Conservation (phyloP, 2,888 invertebrate species). For the Ariolimax columbianus region DNA sequence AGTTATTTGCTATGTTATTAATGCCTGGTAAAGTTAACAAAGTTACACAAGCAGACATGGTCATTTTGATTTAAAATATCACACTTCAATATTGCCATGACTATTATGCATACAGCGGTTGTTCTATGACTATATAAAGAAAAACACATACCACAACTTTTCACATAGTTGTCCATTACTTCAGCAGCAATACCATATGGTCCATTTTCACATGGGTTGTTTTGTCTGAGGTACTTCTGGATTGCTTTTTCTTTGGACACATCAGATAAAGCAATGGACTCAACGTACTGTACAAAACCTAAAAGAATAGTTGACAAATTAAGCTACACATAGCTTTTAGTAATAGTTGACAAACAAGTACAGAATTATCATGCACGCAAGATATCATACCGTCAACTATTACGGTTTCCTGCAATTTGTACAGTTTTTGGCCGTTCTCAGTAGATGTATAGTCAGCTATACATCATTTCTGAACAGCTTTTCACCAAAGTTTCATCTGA, state of each 20-base stretch:
- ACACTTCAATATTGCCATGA: no score
- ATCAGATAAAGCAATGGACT: conserved; percentile 94
- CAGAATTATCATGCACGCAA: background rate
- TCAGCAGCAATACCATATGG: conserved; percentile 94
- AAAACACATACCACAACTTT: conserved; percentile 83
- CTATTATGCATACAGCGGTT: no score
- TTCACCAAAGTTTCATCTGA: no score
- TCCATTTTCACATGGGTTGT: conserved; percentile 91
- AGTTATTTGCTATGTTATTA: no score
- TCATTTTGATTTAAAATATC: no score
- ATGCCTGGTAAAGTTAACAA: no score
- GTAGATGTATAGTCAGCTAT: no score
- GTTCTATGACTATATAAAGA: background rate
- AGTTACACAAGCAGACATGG: no score
- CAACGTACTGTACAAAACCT: conserved; percentile 96
- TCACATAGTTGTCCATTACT: conserved; percentile 97
- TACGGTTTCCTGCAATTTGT: no score
- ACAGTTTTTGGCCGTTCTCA: no score
- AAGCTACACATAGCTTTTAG: conserved; percentile 89
- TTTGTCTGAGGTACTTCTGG: conserved; percentile 93
- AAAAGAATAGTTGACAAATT: conserved; percentile 41
- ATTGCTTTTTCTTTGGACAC: conserved; percentile 88
- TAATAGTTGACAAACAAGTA: background rate
- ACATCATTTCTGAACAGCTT: no score
- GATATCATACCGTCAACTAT: no score